Percentiles rank a stretch among this genome's conserved stretches.
phyloP scores from a whole-genome alignment of 2,113 vertebrate genomes.

The Nycticryphes semicollaris region DNA sequence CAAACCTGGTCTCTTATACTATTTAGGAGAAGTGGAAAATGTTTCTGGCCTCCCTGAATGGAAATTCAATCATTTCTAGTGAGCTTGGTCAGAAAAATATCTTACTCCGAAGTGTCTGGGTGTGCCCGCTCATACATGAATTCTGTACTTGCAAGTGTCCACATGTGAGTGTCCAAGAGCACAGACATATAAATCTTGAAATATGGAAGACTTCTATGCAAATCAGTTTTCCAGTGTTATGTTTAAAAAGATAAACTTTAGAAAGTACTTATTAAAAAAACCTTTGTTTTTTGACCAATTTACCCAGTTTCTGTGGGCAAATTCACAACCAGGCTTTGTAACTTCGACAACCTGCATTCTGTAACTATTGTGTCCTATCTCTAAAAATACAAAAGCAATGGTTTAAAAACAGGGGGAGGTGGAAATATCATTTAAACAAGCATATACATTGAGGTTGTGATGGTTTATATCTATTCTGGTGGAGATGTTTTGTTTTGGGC shows the following conservation, averaged over 20 bases:
- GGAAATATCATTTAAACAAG: not conserved
- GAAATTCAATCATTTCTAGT: constrained; percentile 24
- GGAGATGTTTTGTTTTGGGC: not conserved
- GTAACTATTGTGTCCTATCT: not conserved
- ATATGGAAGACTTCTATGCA: not conserved
- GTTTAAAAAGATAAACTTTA: not conserved
- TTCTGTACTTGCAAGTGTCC: not conserved
- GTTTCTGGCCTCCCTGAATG: constrained; percentile 29
- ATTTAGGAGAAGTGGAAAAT: constrained; percentile 11
- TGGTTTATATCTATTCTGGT: not conserved
- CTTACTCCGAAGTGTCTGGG: not conserved
- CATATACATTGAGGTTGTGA: not conserved
- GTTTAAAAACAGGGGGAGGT: rapidly evolving
- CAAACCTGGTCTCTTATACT: not conserved
- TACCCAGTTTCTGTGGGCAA: not conserved
- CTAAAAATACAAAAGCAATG: not conserved
- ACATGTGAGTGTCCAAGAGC: not conserved
- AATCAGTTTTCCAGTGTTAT: not conserved
- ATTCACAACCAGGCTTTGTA: not conserved
- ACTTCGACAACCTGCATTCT: not conserved
- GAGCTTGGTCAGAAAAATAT: not conserved
- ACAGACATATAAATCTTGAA: not conserved
- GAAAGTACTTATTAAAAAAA: not conserved
- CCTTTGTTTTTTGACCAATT: not conserved
- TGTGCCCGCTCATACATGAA: not conserved